These are phyloP conservation scores for Arbacia lixula DNA, from an alignment of 53 echinoderm and acorn worm genomes.

Conservation along the genomic window DNA sequence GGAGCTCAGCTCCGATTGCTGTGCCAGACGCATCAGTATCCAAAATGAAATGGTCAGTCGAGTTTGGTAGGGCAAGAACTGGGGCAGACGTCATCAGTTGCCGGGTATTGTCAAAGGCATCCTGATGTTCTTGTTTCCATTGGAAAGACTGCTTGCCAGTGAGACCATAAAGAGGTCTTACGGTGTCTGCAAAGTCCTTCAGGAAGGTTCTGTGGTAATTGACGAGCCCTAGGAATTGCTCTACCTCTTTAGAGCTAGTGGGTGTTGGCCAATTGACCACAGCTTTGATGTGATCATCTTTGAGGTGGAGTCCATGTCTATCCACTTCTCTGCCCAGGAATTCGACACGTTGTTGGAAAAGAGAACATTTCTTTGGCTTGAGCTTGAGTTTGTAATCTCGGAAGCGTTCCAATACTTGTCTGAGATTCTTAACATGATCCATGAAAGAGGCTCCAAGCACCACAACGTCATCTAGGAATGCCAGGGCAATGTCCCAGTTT, in stretches of 20 bases:
- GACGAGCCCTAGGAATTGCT: constrained; percentile 40
- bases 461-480: constrained; percentile 62
- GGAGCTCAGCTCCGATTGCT: constrained; percentile 60
- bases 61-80: constrained; percentile 56
- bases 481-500: constrained; percentile 62
- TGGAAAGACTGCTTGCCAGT: constrained; percentile 31
- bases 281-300: constrained; percentile 13
- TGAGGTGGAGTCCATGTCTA: constrained; percentile 1
- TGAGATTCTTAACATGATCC: constrained; percentile 52
- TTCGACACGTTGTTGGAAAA: constrained; percentile 53
- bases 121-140: constrained; percentile 46
- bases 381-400: constrained; percentile 35
- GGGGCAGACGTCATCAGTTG: constrained; percentile 40
- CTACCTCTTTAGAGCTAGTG: constrained; percentile 30
- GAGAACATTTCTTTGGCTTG: constrained; percentile 48
- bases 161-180: constrained; percentile 31
- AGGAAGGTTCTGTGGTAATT: constrained; percentile 48
- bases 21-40: constrained; percentile 62
- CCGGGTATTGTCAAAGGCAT: constrained; percentile 52
- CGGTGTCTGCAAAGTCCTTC: constrained; percentile 24
- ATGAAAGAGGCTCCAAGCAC: constrained; percentile 45
- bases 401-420: constrained; percentile 46
- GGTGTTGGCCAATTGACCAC: constrained; percentile 50
- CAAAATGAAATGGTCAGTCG: too few relatives aligned
- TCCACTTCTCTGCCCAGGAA: constrained; percentile 47